Conservation (phyloP, 2,888 invertebrate genomes). For the Temnothorax unifasciatus region DNA sequence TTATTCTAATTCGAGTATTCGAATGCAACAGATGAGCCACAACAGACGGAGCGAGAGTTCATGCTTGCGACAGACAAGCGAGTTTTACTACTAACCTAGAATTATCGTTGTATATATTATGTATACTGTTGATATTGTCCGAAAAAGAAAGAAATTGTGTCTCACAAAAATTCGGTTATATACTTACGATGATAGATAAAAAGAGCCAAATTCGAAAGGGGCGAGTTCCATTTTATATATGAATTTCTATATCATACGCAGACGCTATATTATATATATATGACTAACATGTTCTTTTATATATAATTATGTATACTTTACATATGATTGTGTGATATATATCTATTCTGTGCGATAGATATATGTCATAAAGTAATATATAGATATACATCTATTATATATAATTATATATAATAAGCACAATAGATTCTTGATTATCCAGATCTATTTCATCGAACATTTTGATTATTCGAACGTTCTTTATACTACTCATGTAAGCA, state of each 20-base stretch:
- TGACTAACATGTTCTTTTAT: constrained; percentile 75
- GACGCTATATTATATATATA: constrained; percentile 65
- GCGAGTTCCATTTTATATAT: constrained; percentile 48
- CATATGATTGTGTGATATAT: constrained; percentile 60
- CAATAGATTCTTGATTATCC: constrained; percentile 55
- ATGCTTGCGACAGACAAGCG: constrained; percentile 27
- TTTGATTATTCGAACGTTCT: constrained; percentile 32
- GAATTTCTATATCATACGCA: constrained; percentile 56
- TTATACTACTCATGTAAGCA: constrained; percentile 9
- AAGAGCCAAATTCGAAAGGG: constrained; percentile 53
- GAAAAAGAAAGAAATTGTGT: constrained; percentile 43
- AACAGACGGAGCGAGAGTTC: constrained; percentile 57
- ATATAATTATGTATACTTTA: constrained; percentile 59
- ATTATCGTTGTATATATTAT: constrained; percentile 77
- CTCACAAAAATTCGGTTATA: constrained; percentile 55
- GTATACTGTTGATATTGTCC: constrained; percentile 71
- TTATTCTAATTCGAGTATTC: constrained; percentile 66
- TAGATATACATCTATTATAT: constrained; percentile 62
- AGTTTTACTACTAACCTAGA: constrained; percentile 75
- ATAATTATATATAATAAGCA: constrained; percentile 66
- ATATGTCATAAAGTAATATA: constrained; percentile 59
- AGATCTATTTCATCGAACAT: constrained; percentile 6
- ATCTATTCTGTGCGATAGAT: constrained; percentile 60
- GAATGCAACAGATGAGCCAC: constrained; percentile 17
- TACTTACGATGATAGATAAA: constrained; percentile 30